These are phyloP conservation scores for Actenoides hombroni DNA, from an alignment of 2,113 vertebrate genomes.

Conservation along the genomic window DNA sequence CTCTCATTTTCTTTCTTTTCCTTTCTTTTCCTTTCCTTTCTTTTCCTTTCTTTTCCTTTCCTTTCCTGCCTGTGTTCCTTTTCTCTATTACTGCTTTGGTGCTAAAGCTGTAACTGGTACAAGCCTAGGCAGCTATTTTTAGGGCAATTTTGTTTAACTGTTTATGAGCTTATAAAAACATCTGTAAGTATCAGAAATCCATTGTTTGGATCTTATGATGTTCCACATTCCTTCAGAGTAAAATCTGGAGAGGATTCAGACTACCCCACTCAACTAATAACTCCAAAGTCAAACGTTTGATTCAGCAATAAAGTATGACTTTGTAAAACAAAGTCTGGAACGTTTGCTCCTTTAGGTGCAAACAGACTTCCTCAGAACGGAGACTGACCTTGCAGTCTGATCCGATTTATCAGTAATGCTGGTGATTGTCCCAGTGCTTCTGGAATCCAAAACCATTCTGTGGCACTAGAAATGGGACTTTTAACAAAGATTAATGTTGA, in stretches of 20 bases:
- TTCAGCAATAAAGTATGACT: not conserved
- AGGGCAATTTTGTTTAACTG: not conserved
- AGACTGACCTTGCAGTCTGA: not conserved
- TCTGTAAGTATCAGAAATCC: not conserved
- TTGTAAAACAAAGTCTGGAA: not conserved
- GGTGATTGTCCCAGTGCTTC: not conserved
- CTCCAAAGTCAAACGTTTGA: not conserved
- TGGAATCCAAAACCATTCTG: not conserved
- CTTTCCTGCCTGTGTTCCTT: not conserved
- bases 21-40: too few species aligned
- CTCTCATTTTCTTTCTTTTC: too few species aligned
- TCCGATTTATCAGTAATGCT: not conserved
- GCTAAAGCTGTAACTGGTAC: not conserved
- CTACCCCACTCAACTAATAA: not conserved
- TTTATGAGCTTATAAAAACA: not conserved
- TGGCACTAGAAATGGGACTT: not conserved
- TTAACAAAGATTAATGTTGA: not conserved
- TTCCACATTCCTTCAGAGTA: not conserved
- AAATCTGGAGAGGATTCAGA: not conserved
- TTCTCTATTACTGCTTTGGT: not conserved
- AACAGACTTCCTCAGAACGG: not conserved
- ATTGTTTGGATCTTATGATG: not conserved
- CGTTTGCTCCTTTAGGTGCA: not conserved
- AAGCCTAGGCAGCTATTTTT: not conserved
- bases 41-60: too few species aligned